phyloP scores from a whole-genome alignment of 2,888 invertebrate species.

The Apotomis turbidana region DNA sequence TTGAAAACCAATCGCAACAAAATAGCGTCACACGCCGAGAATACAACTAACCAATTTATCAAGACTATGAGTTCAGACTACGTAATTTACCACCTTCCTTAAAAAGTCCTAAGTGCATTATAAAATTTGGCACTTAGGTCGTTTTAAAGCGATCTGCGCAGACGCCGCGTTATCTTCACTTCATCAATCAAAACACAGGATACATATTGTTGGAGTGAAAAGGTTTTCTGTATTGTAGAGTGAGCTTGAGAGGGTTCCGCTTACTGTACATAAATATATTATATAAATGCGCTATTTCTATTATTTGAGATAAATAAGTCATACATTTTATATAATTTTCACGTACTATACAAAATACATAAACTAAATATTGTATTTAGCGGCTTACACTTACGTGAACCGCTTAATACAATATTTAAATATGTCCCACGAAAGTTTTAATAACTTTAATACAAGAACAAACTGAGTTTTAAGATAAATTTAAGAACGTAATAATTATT shows the following conservation, averaged over 20 bases:
- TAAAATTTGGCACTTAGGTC: background rate
- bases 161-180: slow-evolving; percentile 68
- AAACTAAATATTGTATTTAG: too few relatives aligned
- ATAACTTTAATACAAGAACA: too few relatives aligned
- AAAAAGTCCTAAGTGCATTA: slow-evolving; percentile 12
- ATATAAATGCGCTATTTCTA: too few relatives aligned
- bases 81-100: slow-evolving; percentile 51
- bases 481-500: too few relatives aligned
- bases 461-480: too few relatives aligned
- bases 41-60: slow-evolving; percentile 73
- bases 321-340: too few relatives aligned
- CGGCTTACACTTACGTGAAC: too few relatives aligned
- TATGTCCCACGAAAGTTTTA: too few relatives aligned
- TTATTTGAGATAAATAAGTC: too few relatives aligned
- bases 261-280: background rate
- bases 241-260: slow-evolving; percentile 23
- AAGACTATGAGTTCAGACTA: slow-evolving; percentile 64
- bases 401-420: too few relatives aligned
- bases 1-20: slow-evolving; percentile 63
- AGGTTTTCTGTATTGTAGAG: slow-evolving; percentile 54
- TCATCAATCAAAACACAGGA: slow-evolving; percentile 80
- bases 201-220: slow-evolving; percentile 68
- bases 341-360: too few relatives aligned
- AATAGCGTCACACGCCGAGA: slow-evolving; percentile 60
- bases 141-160: slow-evolving; percentile 39